Conservation (phyloP, 2,797 vertebrate genomes). For the Iguana delicatissima region DNA sequence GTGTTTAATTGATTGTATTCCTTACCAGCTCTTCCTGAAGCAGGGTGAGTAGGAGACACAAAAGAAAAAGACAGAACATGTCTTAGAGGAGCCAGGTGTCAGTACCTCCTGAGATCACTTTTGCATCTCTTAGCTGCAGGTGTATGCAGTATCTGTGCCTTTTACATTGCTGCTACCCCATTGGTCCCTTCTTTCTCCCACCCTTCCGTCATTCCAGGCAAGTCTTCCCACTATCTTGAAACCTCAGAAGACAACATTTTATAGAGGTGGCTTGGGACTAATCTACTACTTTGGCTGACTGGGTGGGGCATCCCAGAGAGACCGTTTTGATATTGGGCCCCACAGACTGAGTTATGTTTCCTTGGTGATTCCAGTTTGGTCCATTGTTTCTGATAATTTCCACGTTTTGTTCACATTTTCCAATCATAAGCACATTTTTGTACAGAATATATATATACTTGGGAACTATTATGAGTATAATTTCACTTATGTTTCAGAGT, state of each 20-base stretch:
- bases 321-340: conserved; percentile 84
- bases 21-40: neutral
- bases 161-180: neutral
- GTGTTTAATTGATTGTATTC: neutral
- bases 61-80: neutral
- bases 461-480: neutral
- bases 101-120: neutral
- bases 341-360: conserved; percentile 78
- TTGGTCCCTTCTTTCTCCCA: neutral
- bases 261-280: conserved; percentile 78
- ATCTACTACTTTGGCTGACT: conserved; percentile 84
- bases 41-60: neutral
- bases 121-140: too few species aligned
- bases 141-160: neutral
- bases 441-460: too few species aligned
- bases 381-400: neutral
- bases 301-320: conserved; percentile 88
- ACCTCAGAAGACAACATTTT: conserved; percentile 35
- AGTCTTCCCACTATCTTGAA: neutral
- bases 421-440: neutral
- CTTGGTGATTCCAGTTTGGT: conserved; percentile 75
- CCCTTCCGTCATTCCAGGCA: neutral
- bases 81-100: neutral
- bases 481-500: neutral
- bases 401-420: neutral